A percentile compares a stretch with the other conserved stretches of the same genome.
These are phyloP conservation scores for Rhea pennata DNA, from an alignment of 2,113 vertebrate species.

Conservation along the genomic window DNA sequence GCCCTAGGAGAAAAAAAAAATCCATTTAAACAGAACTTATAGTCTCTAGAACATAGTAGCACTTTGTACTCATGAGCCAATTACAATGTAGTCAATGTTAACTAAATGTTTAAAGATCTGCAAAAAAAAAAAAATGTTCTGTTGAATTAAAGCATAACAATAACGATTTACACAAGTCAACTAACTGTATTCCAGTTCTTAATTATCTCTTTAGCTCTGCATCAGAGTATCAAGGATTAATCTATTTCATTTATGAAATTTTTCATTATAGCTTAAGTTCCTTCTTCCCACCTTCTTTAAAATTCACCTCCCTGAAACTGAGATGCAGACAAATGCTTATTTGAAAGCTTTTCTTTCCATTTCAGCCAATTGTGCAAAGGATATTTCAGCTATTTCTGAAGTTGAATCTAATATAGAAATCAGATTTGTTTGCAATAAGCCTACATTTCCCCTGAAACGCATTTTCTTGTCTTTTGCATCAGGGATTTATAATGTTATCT, in stretches of 20 bases:
- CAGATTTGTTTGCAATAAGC: background rate
- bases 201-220: background rate
- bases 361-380: background rate
- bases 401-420: background rate
- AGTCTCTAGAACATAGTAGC: background rate
- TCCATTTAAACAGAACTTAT: conserved; percentile 43
- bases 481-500: background rate
- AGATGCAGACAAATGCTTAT: background rate
- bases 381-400: background rate
- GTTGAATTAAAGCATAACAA: background rate
- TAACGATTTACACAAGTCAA: background rate
- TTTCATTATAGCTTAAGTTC: background rate
- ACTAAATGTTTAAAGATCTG: background rate
- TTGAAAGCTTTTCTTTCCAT: background rate
- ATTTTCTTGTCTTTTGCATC: background rate
- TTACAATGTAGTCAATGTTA: background rate
- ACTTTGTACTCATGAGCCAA: background rate
- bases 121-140: background rate
- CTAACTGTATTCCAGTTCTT: background rate
- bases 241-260: background rate
- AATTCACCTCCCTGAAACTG: background rate
- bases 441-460: background rate
- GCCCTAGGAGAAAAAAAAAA: conserved; percentile 81
- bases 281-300: background rate
- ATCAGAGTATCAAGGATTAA: background rate